Conservation (phyloP, 2,888 invertebrate species). For the Pyrochroa serraticornis region DNA sequence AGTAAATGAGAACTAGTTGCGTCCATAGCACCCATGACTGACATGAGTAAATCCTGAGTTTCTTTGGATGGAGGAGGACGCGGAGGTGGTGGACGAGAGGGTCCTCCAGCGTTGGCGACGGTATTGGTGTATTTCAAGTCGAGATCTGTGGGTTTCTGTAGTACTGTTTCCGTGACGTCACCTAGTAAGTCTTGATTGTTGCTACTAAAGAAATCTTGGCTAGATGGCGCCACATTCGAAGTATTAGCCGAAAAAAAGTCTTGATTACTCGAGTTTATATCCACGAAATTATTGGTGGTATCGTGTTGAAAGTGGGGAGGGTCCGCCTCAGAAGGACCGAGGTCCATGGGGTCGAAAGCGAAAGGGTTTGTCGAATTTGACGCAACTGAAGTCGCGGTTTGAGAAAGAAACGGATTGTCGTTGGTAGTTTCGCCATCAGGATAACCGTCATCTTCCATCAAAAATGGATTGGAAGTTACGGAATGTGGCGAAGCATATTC, state of each 20-base stretch:
- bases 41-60: constrained; percentile 83
- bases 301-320: constrained; percentile 19
- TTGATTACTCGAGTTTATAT: constrained; percentile 10
- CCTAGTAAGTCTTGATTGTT: constrained; percentile 27
- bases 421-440: constrained; percentile 36
- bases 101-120: constrained; percentile 34
- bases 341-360: constrained; percentile 60
- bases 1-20: constrained; percentile 83
- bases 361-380: constrained; percentile 70
- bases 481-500: constrained; percentile 62
- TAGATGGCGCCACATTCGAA: constrained; percentile 7
- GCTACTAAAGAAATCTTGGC: constrained; percentile 25
- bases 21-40: constrained; percentile 88
- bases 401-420: constrained; percentile 76
- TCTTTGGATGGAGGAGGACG: constrained; percentile 73
- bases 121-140: constrained; percentile 55
- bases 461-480: constrained; percentile 71
- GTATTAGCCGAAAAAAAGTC: constrained; percentile 10
- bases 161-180: constrained; percentile 30
- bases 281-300: constrained; percentile 6
- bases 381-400: constrained; percentile 48
- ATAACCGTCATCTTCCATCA: constrained; percentile 61
- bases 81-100: constrained; percentile 54
- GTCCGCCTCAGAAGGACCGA: constrained; percentile 50
- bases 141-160: constrained; percentile 58